Base-by-base conservation (phyloP, 1,140 invertebrate species). In the Drosophila nigromelanica region DNA sequence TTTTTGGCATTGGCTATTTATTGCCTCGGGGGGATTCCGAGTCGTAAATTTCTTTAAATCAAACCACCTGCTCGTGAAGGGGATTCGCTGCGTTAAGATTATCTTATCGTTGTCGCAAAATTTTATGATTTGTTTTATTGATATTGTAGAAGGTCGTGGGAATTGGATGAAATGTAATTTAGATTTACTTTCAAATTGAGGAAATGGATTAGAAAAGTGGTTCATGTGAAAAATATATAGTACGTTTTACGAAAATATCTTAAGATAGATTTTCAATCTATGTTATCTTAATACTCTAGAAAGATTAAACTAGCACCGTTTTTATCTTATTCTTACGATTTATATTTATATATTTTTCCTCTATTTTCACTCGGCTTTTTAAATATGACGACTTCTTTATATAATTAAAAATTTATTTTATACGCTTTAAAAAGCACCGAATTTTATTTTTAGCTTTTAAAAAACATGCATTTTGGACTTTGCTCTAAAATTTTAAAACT, bases 1-100 rank as follows among this genome's bases (percentile, higher is more conserved):
- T 56, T 69, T 60, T 55, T 40, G 12, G 21, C 43, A 33, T 61
- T 51, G 7, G 43, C 70, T 67, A 64, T 80, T 76, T 74, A 61
- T 80, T 76, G 35, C 74, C 74, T 55, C 51, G 35, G 47, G 45
- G 80, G 61, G 42, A 72, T 80, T 72, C 69, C 74, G 40, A 69
- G 58, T 67, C 78, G 54, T 85, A 85, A 86, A 86, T 85, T 64
- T 66, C 45, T 64, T 73, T 61, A 73, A 76, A 63, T 82, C 74
- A 66, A 55, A 30, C 54, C 78, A 82, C 33, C 69, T 79, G 80
- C 11, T 47, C 55, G 21, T 40, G 18, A 7, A 35, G 39, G 35
- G 55, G 64, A 86, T 81, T 86, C 67, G 50, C 51, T 45, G 39
- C 37, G 56, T 66, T 69, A 6, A 67, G 74, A 86, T 85, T 85